Base-by-base conservation (phyloP, 2,113 vertebrate species). In the Dromaius novaehollandiae region DNA sequence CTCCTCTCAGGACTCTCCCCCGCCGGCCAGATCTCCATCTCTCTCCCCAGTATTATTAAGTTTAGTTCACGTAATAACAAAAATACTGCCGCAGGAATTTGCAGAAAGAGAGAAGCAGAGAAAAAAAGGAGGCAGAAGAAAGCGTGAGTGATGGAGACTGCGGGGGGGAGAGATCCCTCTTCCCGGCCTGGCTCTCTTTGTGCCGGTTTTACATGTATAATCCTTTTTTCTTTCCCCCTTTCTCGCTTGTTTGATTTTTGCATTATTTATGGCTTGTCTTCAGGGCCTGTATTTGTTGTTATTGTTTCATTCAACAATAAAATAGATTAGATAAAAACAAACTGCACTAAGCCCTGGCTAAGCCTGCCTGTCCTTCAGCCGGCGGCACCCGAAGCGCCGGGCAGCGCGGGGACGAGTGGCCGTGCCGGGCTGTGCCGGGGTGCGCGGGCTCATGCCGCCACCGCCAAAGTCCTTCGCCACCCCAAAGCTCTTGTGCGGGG, bases 251-350 rank as follows among this genome's bases (percentile, higher is more conserved):
- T 95, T 95, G 92, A 95, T 89, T 97, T 97, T 91, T 95, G 82
- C 94, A 96, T 98, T 98, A 97, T 97, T 97, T 97, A 97, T 96
- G 82, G 91, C 86, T 93, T 95, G 96, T 96, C 97, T 97, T 95
- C 73, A 13, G 96, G 96, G 95, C 84, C 86, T 77, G 79, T 88
- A 88, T 97, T 97, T 96, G 92, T 91, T 95, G 95, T 97, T 96
- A 97, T 95, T 97, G 96, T 97, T 97, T 96, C 96, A 96, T 97
- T 96, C 93, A 89, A 93, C 96, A 95, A 91, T 94, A 94, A 96
- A 97, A 93, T 48, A 87, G 91, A 97, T 97, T 83, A 90, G 95
- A 96, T 90, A 94, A 95, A 97, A 97, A 87, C 96, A 93, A 96
- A 92, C 88, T 25, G 82, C 34, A 44, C 93, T 7, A 61, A 77